phyloP scores from a whole-genome alignment of 2,888 invertebrate species.

The Encarsia formosa region DNA sequence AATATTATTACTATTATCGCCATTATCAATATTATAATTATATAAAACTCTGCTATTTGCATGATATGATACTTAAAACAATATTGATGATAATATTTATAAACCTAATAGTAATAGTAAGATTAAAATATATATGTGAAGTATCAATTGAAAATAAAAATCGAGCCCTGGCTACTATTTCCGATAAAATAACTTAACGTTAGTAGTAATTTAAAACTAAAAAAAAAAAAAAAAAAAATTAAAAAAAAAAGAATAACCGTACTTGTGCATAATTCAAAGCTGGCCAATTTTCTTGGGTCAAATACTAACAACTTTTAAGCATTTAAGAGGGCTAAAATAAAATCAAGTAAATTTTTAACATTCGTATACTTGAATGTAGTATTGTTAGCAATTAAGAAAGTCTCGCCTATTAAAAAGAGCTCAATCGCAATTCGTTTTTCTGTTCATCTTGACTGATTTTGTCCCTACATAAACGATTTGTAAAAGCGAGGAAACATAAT shows the following conservation, averaged over 20 bases:
- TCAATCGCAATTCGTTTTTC: conserved; percentile 9
- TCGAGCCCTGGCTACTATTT: conserved; percentile 12
- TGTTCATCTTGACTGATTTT: conserved; percentile 4
- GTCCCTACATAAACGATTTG: not conserved
- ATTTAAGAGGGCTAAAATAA: too few relatives aligned
- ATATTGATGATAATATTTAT: conserved; percentile 21
- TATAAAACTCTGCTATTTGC: conserved; percentile 25
- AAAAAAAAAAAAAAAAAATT: not conserved
- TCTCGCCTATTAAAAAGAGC: conserved; percentile 24
- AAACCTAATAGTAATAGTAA: conserved; percentile 24
- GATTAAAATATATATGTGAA: conserved; percentile 24
- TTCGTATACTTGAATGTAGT: conserved; percentile 30
- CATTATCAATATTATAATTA: conserved; percentile 25
- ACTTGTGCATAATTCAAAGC: too few relatives aligned
- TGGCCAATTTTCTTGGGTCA: too few relatives aligned
- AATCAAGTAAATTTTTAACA: too few relatives aligned
- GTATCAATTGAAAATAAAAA: conserved; percentile 14
- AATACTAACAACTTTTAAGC: too few relatives aligned
- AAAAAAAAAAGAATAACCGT: conserved; percentile 21
- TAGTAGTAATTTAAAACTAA: conserved; percentile 1
- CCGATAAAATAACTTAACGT: conserved; percentile 1
- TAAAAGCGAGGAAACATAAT: not conserved
- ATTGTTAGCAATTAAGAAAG: conserved; percentile 28
- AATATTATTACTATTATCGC: conserved; percentile 29
- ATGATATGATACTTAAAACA: conserved; percentile 24